Evolutionary conservation across 1,140 invertebrate species (phyloP).

Genomic region (Hypothenemus hampei): DNA sequence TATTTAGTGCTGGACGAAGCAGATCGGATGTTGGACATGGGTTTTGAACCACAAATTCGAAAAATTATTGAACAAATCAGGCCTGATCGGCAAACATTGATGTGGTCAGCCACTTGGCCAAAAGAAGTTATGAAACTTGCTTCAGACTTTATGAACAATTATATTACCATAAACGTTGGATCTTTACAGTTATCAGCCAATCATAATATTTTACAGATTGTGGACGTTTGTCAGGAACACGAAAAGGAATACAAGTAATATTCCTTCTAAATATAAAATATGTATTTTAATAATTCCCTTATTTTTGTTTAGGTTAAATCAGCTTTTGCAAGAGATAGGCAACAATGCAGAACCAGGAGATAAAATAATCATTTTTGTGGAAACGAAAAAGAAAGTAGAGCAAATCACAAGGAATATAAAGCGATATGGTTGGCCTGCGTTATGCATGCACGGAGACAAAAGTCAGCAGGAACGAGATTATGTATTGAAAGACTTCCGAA

Average conservation of each 20-base stretch:
- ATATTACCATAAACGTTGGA: constrained; percentile 81
- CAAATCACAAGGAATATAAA: constrained; percentile 85
- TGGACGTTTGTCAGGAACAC: constrained; percentile 89
- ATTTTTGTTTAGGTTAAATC: constrained; percentile 53
- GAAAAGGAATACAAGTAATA: constrained; percentile 81
- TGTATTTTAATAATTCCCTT: not conserved
- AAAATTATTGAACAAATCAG: constrained; percentile 96
- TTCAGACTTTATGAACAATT: constrained; percentile 87
- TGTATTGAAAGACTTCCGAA: constrained; percentile 90
- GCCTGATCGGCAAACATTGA: constrained; percentile 90
- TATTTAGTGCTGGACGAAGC: constrained; percentile 97
- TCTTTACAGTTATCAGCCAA: constrained; percentile 91
- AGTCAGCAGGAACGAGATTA: constrained; percentile 94
- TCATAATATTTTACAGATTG: constrained; percentile 94
- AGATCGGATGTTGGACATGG: constrained; percentile 94
- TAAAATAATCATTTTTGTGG: constrained; percentile 94
- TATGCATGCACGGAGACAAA: constrained; percentile 96
- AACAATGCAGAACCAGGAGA: constrained; percentile 78
- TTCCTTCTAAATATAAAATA: not conserved
- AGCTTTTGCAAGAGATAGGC: constrained; percentile 80
- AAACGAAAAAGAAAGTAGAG: constrained; percentile 96
- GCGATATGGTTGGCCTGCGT: constrained; percentile 83
- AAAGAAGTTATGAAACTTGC: constrained; percentile 92
- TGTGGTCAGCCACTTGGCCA: constrained; percentile 99
- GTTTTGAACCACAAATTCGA: constrained; percentile 96